These are phyloP conservation scores for Clanis bilineata DNA, from an alignment of 2,888 invertebrate genomes.

Conservation along the genomic window DNA sequence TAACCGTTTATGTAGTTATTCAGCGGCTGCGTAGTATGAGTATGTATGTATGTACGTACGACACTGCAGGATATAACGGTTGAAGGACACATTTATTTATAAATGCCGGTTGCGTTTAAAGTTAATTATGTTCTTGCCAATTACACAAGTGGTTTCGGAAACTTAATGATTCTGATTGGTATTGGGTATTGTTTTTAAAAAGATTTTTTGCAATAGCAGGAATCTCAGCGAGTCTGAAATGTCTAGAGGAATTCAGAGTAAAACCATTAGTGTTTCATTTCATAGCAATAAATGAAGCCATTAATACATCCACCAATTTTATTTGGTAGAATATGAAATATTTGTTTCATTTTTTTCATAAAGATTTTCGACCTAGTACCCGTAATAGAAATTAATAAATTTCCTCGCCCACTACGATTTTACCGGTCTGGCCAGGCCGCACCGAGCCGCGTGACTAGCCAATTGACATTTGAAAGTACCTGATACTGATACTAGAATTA, in stretches of 20 bases:
- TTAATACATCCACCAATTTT: too few relatives aligned
- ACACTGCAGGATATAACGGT: slow-evolving; percentile 1
- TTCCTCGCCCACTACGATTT: neutral
- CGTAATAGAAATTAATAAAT: neutral
- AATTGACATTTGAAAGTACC: slow-evolving; percentile 2
- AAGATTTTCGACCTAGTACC: too few relatives aligned
- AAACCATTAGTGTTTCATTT: too few relatives aligned
- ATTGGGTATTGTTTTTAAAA: neutral
- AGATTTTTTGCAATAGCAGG: neutral
- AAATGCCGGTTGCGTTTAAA: neutral
- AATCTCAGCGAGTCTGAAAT: too few relatives aligned
- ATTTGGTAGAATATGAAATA: too few relatives aligned
- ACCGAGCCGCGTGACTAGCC: neutral
- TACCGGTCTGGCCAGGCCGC: neutral
- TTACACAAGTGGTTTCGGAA: neutral
- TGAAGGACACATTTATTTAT: slow-evolving; percentile 1
- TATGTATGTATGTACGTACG: too few relatives aligned
- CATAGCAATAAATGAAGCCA: too few relatives aligned
- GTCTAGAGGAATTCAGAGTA: too few relatives aligned
- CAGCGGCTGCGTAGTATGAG: neutral
- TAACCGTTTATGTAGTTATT: neutral
- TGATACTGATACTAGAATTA: neutral
- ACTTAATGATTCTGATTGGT: too few relatives aligned
- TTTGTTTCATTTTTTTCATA: too few relatives aligned
- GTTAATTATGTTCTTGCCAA: neutral